Evolutionary conservation across 2,888 invertebrate species (phyloP), one percentile per base, ranked within the genome.

Genomic region (Calliopum simillimum): DNA sequence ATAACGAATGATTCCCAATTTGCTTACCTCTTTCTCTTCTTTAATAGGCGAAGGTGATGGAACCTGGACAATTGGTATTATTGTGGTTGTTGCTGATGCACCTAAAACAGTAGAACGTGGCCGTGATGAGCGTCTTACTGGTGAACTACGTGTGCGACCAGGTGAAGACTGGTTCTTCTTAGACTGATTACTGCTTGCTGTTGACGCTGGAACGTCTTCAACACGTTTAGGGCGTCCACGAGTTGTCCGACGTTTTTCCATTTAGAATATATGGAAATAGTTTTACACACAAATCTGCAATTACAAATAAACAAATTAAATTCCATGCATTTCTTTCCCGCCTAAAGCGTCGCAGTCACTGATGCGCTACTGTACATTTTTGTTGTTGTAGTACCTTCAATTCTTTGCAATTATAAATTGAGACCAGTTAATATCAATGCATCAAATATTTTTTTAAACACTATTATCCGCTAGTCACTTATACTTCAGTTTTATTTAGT

Each of bases 51-150:
- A 77, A 14, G 77, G 78, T 16, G 73, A 23, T 14, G 76, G 16
- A 70, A 19, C 4, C 8, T 69, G 67, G 44, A 81, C 78, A 14
- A 75, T 58, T 12, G 74, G 71, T 19, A 77, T 74, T 67, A 78
- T 62, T 62, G 78, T 77, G 58, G 74, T 56, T 14, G 77, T 43
- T 3, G 75, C 73, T 4, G 79, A 70, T n/a, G 77, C 73, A 0
- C 85, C 75, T n/a, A 74, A 47, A 14, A 77, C 72, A 2, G 83
- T 88, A 71, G 88, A 89, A 59, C 88, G 84, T 8, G 84, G 79
- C 13, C 87, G 82, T 16, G 89, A 89, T 25, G 89, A 89, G 77
- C 88, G 88, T 5, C 88, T 87, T 19, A 86, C 84, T 46, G 87
- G 82, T 1, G 72, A 71, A 6, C 33, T 63, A n/a, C 11, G 85